Percentiles rank a stretch among this genome's conserved stretches.
These are phyloP conservation scores for Calameuta pallipes DNA, from an alignment of 2,888 invertebrate species.

Conservation along the genomic window DNA sequence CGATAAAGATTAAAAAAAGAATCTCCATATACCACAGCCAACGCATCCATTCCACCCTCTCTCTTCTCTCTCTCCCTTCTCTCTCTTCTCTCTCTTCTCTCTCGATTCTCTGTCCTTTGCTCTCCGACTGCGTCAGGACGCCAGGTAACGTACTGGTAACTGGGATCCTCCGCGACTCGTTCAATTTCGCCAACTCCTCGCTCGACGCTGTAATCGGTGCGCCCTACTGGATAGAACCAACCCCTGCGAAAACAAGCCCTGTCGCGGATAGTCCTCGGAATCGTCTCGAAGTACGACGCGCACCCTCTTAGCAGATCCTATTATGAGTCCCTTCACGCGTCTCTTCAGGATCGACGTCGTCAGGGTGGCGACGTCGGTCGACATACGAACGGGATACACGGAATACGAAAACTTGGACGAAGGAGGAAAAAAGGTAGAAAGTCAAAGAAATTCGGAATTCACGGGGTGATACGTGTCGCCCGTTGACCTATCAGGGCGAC, in stretches of 20 bases:
- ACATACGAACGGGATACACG: neutral
- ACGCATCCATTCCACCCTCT: neutral
- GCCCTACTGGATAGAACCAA: neutral
- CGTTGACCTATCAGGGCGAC: neutral
- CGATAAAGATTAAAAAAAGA: constrained; percentile 71
- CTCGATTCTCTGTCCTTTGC: too few species aligned
- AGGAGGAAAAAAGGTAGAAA: neutral
- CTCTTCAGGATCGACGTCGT: neutral
- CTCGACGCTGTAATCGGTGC: neutral
- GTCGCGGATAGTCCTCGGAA: neutral
- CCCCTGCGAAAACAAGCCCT: neutral
- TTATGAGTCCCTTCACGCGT: neutral
- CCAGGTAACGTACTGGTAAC: neutral
- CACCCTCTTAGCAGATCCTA: neutral
- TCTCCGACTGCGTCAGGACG: neutral
- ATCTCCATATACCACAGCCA: constrained; percentile 20
- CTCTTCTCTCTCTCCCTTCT: neutral
- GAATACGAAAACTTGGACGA: neutral
- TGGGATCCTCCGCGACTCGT: neutral
- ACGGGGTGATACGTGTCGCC: constrained; percentile 18
- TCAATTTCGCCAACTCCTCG: neutral
- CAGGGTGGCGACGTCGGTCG: neutral
- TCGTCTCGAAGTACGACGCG: neutral
- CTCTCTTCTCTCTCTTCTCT: neutral
- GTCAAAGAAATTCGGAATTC: constrained; percentile 40